Evolutionary conservation across 1,140 invertebrate species (phyloP).

Genomic region (Scaptomyza pallida): DNA sequence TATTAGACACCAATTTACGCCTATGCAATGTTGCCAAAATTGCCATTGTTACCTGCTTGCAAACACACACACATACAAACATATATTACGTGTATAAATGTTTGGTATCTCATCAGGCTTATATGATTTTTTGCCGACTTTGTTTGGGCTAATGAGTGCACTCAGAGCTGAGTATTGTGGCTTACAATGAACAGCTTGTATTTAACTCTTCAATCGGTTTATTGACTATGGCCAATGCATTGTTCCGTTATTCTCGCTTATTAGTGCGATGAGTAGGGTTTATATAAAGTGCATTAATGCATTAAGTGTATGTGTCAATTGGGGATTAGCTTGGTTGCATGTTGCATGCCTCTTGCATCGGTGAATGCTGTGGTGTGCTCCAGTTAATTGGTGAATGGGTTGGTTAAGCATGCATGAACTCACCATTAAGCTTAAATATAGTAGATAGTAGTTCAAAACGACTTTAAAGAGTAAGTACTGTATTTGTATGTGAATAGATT

Average conservation of each 20-base stretch:
- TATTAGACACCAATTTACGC: constrained; percentile 73
- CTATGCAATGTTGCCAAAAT: constrained; percentile 20
- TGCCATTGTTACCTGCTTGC: not conserved
- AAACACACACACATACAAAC: not conserved
- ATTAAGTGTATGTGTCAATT: not conserved
- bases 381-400: too few species aligned
- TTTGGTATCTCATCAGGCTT: not conserved
- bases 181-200: not conserved
- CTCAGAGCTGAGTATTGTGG: too few species aligned
- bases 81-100: not conserved
- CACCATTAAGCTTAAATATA: too few species aligned
- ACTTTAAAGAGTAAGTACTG: too few species aligned
- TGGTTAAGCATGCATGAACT: too few species aligned
- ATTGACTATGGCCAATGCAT: not conserved
- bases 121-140: constrained; percentile 6
- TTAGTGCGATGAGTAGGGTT: not conserved
- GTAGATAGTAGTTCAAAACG: too few species aligned
- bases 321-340: not conserved
- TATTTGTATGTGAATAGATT: too few species aligned
- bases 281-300: not conserved
- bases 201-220: not conserved
- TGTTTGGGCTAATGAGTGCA: constrained; percentile 8
- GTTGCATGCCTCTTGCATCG: not conserved
- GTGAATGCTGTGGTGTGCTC: not conserved
- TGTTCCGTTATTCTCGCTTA: not conserved